Evolutionary conservation across 1,140 invertebrate genomes (phyloP).

Genomic region (Drosophila kohkoa): DNA sequence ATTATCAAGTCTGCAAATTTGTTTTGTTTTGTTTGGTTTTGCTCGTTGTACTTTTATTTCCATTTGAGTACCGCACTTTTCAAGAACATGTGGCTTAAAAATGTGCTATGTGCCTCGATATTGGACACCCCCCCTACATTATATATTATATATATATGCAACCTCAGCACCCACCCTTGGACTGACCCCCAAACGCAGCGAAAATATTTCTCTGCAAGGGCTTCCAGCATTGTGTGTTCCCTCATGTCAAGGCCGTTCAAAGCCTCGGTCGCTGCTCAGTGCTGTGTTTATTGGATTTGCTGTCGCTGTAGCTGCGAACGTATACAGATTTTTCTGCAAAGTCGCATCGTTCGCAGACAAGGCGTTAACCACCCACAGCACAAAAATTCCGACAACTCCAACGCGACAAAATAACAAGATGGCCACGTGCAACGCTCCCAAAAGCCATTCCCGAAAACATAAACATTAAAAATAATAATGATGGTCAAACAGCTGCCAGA

Average conservation of each 20-base stretch:
- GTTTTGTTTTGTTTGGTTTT: constrained; percentile 29
- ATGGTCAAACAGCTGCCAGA: not conserved
- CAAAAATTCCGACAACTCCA: not conserved
- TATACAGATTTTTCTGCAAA: constrained; percentile 54
- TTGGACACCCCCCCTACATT: not conserved
- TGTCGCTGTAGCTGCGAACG: constrained; percentile 3
- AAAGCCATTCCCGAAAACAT: not conserved
- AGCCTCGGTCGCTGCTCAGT: constrained; percentile 4
- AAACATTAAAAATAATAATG: constrained; percentile 1
- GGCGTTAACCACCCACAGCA: constrained; percentile 2
- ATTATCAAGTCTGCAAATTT: constrained; percentile 43
- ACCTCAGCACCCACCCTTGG: not conserved
- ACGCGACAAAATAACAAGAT: constrained; percentile 3
- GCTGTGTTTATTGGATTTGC: constrained; percentile 19
- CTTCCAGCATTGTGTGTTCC: constrained; percentile 31
- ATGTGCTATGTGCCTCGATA: constrained; percentile 18
- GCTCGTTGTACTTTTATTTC: not conserved
- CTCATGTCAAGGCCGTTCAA: constrained; percentile 58
- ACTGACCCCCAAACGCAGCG: constrained; percentile 6
- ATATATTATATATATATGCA: too few relatives aligned
- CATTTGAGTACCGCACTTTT: not conserved
- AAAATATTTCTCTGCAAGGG: constrained; percentile 11
- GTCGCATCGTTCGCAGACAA: constrained; percentile 1
- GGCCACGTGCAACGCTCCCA: not conserved
- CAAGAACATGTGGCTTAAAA: constrained; percentile 17